Evolutionary conservation across 2,888 invertebrate genomes (phyloP).

Genomic region (Phyto melanocephala): DNA sequence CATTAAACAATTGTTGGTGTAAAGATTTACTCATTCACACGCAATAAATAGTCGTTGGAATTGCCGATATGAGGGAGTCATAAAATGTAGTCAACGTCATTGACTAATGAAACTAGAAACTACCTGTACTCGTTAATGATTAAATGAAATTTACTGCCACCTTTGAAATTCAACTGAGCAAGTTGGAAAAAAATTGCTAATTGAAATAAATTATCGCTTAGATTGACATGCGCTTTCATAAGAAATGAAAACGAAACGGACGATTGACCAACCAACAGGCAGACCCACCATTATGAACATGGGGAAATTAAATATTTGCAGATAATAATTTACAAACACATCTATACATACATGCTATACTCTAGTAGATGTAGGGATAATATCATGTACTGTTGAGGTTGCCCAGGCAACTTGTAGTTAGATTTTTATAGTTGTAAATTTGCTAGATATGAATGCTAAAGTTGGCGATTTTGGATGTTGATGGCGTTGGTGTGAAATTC

Average conservation of each 20-base stretch:
- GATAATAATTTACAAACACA: not conserved
- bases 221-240: constrained; percentile 56
- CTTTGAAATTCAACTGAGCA: constrained; percentile 42
- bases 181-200: constrained; percentile 17
- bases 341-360: not conserved
- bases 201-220: constrained; percentile 60
- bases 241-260: not conserved
- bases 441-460: not conserved
- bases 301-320: not conserved
- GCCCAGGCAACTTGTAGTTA: constrained; percentile 43
- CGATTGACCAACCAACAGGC: not conserved
- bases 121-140: constrained; percentile 25
- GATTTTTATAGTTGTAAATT: constrained; percentile 50
- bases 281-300: not conserved
- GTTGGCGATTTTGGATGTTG: constrained; percentile 15
- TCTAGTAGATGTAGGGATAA: not conserved
- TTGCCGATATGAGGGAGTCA: not conserved
- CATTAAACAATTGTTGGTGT: not conserved
- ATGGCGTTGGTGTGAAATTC: constrained; percentile 59
- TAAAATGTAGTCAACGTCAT: constrained; percentile 32
- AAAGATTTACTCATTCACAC: not conserved
- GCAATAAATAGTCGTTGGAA: constrained; percentile 7
- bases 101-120: constrained; percentile 37
- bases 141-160: constrained; percentile 56
- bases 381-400: constrained; percentile 8